phyloP scores from a whole-genome alignment of 2,797 vertebrate genomes.

The Lophius americanus region DNA sequence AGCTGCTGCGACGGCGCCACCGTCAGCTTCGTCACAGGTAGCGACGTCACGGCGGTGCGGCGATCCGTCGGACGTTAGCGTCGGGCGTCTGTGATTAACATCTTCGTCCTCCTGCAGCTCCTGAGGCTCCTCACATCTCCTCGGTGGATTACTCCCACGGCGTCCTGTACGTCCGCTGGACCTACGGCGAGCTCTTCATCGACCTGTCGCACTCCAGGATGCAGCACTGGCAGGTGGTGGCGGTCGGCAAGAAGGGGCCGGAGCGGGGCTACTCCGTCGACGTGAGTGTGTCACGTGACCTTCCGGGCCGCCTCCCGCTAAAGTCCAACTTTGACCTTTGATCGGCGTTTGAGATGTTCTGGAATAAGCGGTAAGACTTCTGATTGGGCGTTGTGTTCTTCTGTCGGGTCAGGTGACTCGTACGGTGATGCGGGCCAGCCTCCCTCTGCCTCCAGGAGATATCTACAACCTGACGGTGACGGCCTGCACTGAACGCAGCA shows the following conservation, averaged over 20 bases:
- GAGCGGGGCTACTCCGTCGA: slow-evolving; percentile 84
- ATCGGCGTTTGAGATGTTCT: too few relatives aligned
- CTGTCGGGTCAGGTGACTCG: slow-evolving; percentile 86
- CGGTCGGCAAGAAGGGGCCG: slow-evolving; percentile 88
- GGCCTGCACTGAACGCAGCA: slow-evolving; percentile 91
- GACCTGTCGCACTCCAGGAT: slow-evolving; percentile 94
- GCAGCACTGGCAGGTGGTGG: slow-evolving; percentile 94
- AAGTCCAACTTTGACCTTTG: neutral
- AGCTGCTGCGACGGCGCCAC: slow-evolving; percentile 93
- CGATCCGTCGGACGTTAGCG: too few relatives aligned
- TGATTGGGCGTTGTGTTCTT: too few relatives aligned
- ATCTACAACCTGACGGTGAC: slow-evolving; percentile 97
- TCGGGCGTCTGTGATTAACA: too few relatives aligned
- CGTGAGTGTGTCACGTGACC: slow-evolving; percentile 61
- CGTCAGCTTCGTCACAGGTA: slow-evolving; percentile 93
- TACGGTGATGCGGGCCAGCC: slow-evolving; percentile 88
- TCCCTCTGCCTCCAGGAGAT: slow-evolving; percentile 92
- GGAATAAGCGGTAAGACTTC: too few relatives aligned
- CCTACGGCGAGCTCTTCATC: slow-evolving; percentile 88
- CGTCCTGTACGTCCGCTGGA: slow-evolving; percentile 88
- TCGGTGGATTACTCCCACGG: slow-evolving; percentile 89
- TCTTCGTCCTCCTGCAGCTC: slow-evolving; percentile 76
- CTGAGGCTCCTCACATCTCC: slow-evolving; percentile 92
- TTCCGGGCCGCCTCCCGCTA: neutral
- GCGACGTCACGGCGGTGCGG: too few relatives aligned